Evolutionary conservation across 2,113 vertebrate species (phyloP).

Genomic region (Misgurnus mizolepis): DNA sequence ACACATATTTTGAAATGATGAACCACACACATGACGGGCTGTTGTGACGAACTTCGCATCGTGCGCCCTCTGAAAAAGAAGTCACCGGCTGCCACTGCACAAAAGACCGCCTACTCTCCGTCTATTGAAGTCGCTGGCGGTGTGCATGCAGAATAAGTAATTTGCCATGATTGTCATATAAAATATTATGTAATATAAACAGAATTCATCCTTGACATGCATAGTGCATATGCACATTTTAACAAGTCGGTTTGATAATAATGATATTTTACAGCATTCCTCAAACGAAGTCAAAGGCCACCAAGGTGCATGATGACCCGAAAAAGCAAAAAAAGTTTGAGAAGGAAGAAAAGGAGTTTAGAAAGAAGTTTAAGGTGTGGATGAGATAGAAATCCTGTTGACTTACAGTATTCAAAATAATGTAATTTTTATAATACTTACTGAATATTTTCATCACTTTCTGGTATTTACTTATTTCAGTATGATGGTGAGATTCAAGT

Average conservation of each 20-base stretch:
- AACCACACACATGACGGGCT: too few species aligned
- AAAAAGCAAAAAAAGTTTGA: slow-evolving; percentile 85
- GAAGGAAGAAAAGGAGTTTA: slow-evolving; percentile 90
- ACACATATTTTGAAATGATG: too few species aligned
- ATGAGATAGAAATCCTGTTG: too few species aligned
- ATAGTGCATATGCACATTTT: background rate
- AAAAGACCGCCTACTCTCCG: too few species aligned
- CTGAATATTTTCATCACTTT: background rate
- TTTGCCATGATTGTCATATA: background rate
- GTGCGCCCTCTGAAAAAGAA: too few species aligned
- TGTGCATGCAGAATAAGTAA: background rate
- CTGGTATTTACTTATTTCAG: slow-evolving; percentile 67
- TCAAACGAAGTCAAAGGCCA: slow-evolving; percentile 51
- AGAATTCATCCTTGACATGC: background rate
- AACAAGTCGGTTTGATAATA: background rate
- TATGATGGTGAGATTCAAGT: slow-evolving; percentile 89
- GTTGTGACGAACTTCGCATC: too few species aligned
- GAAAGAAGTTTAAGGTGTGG: slow-evolving; percentile 91
- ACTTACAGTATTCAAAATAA: background rate
- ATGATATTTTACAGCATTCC: slow-evolving; percentile 58
- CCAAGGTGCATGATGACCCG: slow-evolving; percentile 38
- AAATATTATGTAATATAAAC: slow-evolving; percentile 25
- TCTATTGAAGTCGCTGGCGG: too few species aligned
- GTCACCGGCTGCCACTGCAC: too few species aligned
- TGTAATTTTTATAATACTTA: background rate